Evolutionary conservation across 2,888 invertebrate genomes (phyloP).

Genomic region (Chymomyza fuscimana): DNA sequence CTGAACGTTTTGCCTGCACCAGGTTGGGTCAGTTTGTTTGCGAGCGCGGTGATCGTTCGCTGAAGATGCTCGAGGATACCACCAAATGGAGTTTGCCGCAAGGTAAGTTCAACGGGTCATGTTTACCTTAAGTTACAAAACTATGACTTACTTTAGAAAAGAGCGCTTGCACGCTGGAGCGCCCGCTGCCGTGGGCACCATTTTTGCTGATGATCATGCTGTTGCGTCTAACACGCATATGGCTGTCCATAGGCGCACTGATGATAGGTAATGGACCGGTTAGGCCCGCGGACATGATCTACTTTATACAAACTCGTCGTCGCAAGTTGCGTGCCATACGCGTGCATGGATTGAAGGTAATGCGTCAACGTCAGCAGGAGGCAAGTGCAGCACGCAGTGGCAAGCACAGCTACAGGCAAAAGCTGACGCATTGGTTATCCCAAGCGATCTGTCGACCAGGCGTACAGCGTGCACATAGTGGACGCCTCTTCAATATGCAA

Average conservation of each 20-base stretch:
- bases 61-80: slow-evolving; percentile 76
- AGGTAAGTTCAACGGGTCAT: slow-evolving; percentile 48
- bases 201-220: slow-evolving; percentile 73
- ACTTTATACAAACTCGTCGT: slow-evolving; percentile 76
- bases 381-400: slow-evolving; percentile 13
- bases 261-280: slow-evolving; percentile 74
- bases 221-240: slow-evolving; percentile 69
- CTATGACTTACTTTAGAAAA: slow-evolving; percentile 22
- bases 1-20: slow-evolving; percentile 72
- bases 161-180: slow-evolving; percentile 46
- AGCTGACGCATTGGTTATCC: slow-evolving; percentile 60
- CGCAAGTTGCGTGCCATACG: slow-evolving; percentile 75
- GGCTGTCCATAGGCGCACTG: slow-evolving; percentile 67
- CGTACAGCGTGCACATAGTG: slow-evolving; percentile 44
- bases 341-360: slow-evolving; percentile 64
- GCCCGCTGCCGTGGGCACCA: slow-evolving; percentile 77
- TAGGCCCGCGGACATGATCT: slow-evolving; percentile 66
- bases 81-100: slow-evolving; percentile 78
- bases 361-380: slow-evolving; percentile 57
- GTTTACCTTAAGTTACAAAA: neutral
- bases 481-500: slow-evolving; percentile 21
- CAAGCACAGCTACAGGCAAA: slow-evolving; percentile 40
- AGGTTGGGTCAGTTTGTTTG: slow-evolving; percentile 72
- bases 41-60: slow-evolving; percentile 64
- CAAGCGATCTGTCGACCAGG: slow-evolving; percentile 71